Conservation (phyloP, 2,888 invertebrate species). For the Drosophila subquinaria region DNA sequence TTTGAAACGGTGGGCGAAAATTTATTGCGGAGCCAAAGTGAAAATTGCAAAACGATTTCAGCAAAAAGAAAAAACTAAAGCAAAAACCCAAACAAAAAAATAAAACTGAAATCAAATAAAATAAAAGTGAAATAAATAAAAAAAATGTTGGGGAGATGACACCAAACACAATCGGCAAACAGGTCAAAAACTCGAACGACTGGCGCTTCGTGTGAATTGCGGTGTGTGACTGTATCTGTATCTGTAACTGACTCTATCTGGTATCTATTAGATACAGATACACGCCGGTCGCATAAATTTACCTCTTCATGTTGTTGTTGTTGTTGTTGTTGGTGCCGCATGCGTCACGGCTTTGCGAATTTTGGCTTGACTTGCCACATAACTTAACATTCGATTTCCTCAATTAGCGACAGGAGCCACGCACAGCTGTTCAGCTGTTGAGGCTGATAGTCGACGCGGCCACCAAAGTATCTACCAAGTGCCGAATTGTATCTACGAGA, state of each 20-base stretch:
- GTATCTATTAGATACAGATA: constrained; percentile 58
- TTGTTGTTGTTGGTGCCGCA: constrained; percentile 29
- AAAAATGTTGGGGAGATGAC: constrained; percentile 51
- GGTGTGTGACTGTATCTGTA: constrained; percentile 22
- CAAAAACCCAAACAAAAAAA: constrained; percentile 2
- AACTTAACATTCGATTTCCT: constrained; percentile 81
- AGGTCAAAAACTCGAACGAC: constrained; percentile 39
- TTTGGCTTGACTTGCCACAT: constrained; percentile 56
- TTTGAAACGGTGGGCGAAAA: constrained; percentile 46
- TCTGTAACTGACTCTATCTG: constrained; percentile 40
- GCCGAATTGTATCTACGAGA: constrained; percentile 55
- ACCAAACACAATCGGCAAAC: constrained; percentile 47
- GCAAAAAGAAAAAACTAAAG: constrained; percentile 14
- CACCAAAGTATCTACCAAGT: constrained; percentile 26
- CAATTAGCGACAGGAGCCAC: constrained; percentile 75
- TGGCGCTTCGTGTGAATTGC: constrained; percentile 61
- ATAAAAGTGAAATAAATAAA: constrained; percentile 29
- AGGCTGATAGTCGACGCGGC: not conserved
- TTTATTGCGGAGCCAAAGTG: constrained; percentile 59
- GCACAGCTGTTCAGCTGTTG: constrained; percentile 36
- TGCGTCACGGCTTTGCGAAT: constrained; percentile 61
- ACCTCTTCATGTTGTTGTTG: not conserved
- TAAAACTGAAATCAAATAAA: constrained; percentile 20
- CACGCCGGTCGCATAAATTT: constrained; percentile 52
- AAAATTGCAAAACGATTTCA: constrained; percentile 64